These are phyloP conservation scores for Oasisia sp. DNA, from an alignment of 2,888 invertebrate species.

Conservation along the genomic window DNA sequence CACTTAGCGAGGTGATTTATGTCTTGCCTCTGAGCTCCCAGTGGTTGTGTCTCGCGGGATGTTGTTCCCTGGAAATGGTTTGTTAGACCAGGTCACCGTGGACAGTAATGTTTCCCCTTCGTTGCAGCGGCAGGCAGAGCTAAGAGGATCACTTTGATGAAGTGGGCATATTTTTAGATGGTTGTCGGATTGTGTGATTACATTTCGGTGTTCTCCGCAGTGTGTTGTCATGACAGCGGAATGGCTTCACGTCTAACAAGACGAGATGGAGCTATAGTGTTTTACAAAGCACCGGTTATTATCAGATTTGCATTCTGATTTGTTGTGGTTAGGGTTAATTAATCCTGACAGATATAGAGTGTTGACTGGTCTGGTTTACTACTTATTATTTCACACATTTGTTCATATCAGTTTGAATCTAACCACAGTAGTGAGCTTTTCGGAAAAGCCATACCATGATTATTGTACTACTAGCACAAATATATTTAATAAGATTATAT, in stretches of 20 bases:
- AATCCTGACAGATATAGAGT: background rate
- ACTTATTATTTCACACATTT: background rate
- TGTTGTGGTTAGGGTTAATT: background rate
- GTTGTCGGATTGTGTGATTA: background rate
- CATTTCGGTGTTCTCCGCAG: background rate
- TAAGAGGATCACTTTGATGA: background rate
- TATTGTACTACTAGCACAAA: background rate
- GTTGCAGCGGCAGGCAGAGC: background rate
- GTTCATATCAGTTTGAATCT: background rate
- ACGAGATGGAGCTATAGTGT: background rate
- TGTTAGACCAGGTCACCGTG: background rate
- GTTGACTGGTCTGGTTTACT: background rate
- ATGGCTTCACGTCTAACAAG: background rate
- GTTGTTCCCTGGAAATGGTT: background rate
- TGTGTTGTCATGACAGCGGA: background rate
- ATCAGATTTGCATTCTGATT: background rate
- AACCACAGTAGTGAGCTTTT: background rate
- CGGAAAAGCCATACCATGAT: background rate
- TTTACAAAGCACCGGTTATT: background rate
- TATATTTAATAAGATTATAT: background rate
- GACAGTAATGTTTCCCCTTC: background rate
- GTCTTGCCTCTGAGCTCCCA: background rate
- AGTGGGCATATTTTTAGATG: conserved; percentile 2
- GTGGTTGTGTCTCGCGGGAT: background rate
- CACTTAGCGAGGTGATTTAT: background rate